These are phyloP conservation scores for Netelia fuscicornis DNA, from an alignment of 2,888 invertebrate genomes.

Conservation along the genomic window DNA sequence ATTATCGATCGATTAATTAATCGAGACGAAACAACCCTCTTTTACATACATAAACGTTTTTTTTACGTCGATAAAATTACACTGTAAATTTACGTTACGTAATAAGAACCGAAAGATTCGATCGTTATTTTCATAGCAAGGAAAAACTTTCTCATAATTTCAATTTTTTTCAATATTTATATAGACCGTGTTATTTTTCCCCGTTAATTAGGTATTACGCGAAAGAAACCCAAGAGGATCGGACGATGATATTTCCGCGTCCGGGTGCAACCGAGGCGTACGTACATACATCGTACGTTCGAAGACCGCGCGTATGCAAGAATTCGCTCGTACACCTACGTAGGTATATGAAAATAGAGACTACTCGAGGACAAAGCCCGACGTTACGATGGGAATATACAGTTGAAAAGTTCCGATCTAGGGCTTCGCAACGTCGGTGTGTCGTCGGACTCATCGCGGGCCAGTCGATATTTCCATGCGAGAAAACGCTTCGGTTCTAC, in stretches of 20 bases:
- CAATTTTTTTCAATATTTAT: background rate
- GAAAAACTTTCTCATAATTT: background rate
- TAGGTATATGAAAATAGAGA: conserved; percentile 45
- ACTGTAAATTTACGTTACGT: too few species aligned
- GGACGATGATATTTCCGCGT: conserved; percentile 21
- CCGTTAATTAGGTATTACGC: conserved; percentile 1
- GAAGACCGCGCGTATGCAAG: conserved; percentile 4
- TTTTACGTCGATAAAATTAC: too few species aligned
- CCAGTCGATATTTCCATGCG: conserved; percentile 57
- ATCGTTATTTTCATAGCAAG: too few species aligned
- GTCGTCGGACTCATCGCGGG: conserved; percentile 58
- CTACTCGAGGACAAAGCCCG: conserved; percentile 67
- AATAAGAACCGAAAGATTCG: too few species aligned
- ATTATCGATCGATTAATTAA: too few species aligned
- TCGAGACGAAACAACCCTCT: too few species aligned
- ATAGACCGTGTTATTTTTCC: background rate
- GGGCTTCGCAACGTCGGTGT: conserved; percentile 69
- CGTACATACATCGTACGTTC: conserved; percentile 15
- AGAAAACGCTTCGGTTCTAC: conserved; percentile 57
- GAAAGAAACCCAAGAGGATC: conserved; percentile 32
- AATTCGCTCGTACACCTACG: conserved; percentile 24
- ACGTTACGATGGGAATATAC: conserved; percentile 52
- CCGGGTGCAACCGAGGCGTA: conserved; percentile 18
- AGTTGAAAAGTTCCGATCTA: conserved; percentile 69
- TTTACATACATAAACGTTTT: too few species aligned